phyloP scores from a whole-genome alignment of 2,113 vertebrate species.

The Nycticryphes semicollaris region DNA sequence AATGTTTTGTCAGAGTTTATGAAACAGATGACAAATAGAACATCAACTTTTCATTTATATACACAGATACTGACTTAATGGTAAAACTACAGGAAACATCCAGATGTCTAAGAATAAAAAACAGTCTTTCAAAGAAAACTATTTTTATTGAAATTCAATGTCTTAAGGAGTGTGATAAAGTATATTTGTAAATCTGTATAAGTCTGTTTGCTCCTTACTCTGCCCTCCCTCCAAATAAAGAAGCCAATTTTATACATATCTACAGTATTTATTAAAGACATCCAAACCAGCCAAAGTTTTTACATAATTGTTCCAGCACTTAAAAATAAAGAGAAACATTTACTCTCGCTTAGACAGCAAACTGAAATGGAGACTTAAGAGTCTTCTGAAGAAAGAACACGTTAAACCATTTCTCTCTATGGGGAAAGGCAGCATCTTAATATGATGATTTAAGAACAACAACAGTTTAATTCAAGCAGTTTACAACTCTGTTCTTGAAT shows the following conservation, averaged over 20 bases:
- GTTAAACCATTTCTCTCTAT: background rate
- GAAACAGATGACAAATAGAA: background rate
- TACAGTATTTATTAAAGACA: slow-evolving; percentile 63
- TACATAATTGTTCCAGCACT: slow-evolving; percentile 12
- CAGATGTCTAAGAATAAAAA: background rate
- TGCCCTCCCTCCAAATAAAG: background rate
- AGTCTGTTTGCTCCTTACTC: background rate
- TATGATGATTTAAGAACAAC: background rate
- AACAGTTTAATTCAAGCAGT: background rate
- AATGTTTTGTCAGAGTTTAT: slow-evolving; percentile 3
- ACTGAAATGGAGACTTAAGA: slow-evolving; percentile 6
- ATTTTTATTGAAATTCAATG: background rate
- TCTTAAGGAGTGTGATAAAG: background rate
- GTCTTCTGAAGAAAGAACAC: background rate
- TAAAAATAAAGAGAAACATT: slow-evolving; percentile 24
- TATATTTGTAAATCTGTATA: background rate
- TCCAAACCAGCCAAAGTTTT: slow-evolving; percentile 20
- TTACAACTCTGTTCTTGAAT: background rate
- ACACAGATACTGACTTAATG: background rate
- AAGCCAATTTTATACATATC: slow-evolving; percentile 46
- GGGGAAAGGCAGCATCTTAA: background rate
- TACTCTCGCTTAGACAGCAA: background rate
- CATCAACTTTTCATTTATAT: background rate
- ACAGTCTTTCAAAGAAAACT: background rate
- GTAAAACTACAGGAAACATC: background rate